Evolutionary conservation across 2,888 invertebrate species (phyloP), one percentile per base, ranked within the genome.

Genomic region (Leucoptera coffeella): DNA sequence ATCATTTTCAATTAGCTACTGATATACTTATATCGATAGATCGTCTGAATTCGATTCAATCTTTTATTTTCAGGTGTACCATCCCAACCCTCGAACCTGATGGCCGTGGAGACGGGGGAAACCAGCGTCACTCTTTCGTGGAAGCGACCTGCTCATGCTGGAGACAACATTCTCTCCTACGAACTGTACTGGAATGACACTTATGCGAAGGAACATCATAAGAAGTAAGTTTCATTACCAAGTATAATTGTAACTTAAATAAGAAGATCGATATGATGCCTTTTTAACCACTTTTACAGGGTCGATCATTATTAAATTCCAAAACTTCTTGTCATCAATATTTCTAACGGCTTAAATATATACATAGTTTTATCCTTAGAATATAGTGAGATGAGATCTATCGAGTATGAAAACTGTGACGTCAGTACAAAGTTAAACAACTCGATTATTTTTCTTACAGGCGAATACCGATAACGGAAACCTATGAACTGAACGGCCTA

Each of bases 111-210:
- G 50, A 80, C 87, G 29, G 90, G 91, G 27, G 92, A 96, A 56
- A 91, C 90, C 27, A 82, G 87, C 32, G 89, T 96, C 30, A 87
- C 87, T 30, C 74, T 97, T 43, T 84, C 86, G 39, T 97, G 97
- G 97, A 84, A 83, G 32, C 81, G 87, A 45, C 97, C 97, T 11
- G 79, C 85, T 33, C 91, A 90, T 67, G 85, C 90, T 34, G 87
- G 89, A 34, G 92, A 93, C 58, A 90, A 86, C 58, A 93, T 96
- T 51, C 83, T 90, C 38, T 89, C 90, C 47, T 97, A 96, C 64
- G 93, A 93, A 62, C 77, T 97, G 13, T 95, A 94, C 57, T 96
- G 93, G 91, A 97, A 96, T 69, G 93, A 93, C 53, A 92, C 93
- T 14, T 92, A 91, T 47, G 89, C 90, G 27, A 85, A 89, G 74